Evolutionary conservation across 2,888 invertebrate genomes (phyloP).

Genomic region (Leistus spinibarbis): DNA sequence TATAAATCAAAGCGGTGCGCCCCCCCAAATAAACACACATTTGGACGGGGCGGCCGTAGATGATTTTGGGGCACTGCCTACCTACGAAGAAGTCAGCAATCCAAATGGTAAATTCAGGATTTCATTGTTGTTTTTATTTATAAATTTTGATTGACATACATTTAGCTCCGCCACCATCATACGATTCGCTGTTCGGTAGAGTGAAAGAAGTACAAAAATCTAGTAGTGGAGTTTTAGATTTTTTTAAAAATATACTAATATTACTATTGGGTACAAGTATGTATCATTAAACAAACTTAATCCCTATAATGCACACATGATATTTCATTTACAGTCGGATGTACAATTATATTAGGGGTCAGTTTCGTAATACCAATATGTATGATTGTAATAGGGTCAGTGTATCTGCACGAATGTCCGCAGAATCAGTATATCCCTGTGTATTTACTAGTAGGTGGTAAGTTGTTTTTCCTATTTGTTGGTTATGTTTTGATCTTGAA

Average conservation of each 20-base stretch:
- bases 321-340: slow-evolving; percentile 63
- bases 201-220: slow-evolving; percentile 66
- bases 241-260: slow-evolving; percentile 65
- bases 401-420: slow-evolving; percentile 69
- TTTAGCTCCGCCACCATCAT: slow-evolving; percentile 68
- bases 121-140: slow-evolving; percentile 23
- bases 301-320: slow-evolving; percentile 2
- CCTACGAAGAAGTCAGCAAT: slow-evolving; percentile 67
- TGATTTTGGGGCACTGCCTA: slow-evolving; percentile 62
- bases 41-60: slow-evolving; percentile 43
- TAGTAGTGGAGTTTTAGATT: slow-evolving; percentile 66
- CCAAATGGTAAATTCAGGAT: slow-evolving; percentile 60
- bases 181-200: slow-evolving; percentile 70
- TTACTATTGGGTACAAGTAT: slow-evolving; percentile 68
- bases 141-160: background rate
- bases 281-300: slow-evolving; percentile 46
- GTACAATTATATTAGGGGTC: slow-evolving; percentile 67
- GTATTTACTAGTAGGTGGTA: slow-evolving; percentile 69
- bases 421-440: slow-evolving; percentile 71
- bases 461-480: slow-evolving; percentile 41
- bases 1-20: slow-evolving; percentile 42
- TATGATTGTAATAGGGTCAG: slow-evolving; percentile 71
- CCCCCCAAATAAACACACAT: slow-evolving; percentile 47
- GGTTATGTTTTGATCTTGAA: background rate
- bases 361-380: slow-evolving; percentile 69